Evolutionary conservation across 2,113 vertebrate species (phyloP).

Genomic region (Girardinichthys multiradiatus): DNA sequence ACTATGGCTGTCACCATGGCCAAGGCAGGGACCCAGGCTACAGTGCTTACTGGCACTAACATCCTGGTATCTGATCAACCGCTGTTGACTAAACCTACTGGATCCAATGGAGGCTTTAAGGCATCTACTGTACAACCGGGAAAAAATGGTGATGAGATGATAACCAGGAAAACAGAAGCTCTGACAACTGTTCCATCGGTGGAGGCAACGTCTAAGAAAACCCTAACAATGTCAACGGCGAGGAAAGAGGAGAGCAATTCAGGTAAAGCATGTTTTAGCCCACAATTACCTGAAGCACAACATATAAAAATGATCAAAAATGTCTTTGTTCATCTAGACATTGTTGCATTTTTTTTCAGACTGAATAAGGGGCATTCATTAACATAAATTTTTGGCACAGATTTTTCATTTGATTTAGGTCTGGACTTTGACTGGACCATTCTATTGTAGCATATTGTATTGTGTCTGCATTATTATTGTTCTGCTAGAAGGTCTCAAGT

Average conservation of each 20-base stretch:
- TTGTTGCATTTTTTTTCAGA: too few species aligned
- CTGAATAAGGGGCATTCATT: too few species aligned
- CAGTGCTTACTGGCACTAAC: neutral
- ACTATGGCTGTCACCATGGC: neutral
- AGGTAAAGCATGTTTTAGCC: neutral
- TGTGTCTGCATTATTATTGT: too few species aligned
- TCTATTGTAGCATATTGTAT: too few species aligned
- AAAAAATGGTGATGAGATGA: neutral
- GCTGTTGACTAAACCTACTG: neutral
- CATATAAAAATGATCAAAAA: too few species aligned
- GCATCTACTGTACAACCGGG: neutral
- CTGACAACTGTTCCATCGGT: neutral
- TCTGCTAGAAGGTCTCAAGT: too few species aligned
- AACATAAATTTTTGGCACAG: too few species aligned
- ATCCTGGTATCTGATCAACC: neutral
- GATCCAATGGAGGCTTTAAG: neutral
- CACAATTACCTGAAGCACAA: neutral
- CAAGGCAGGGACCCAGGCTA: neutral
- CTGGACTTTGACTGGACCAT: too few species aligned
- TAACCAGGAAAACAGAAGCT: neutral
- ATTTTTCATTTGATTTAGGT: too few species aligned
- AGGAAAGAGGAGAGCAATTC: neutral
- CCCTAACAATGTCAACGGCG: neutral
- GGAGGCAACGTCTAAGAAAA: neutral
- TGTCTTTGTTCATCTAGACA: too few species aligned